Base-by-base conservation (phyloP, 1,140 invertebrate genomes). In the Pseudomyrmex pallidus region DNA sequence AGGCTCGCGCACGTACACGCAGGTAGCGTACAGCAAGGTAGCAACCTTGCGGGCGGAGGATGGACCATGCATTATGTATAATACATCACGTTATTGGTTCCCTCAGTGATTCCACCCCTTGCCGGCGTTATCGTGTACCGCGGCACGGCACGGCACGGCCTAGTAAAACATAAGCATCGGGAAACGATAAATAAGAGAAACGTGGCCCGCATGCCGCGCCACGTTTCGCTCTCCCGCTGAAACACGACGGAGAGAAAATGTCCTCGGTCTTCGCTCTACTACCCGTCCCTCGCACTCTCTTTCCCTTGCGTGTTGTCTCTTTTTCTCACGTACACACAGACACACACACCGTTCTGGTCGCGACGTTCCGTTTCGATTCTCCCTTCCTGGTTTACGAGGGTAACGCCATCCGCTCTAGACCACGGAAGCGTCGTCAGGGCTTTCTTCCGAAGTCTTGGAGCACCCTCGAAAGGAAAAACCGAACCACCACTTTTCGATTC, bases 21-120 rank as follows among this genome's bases (percentile, higher is more conserved):
- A 89, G 85, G 87, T 89, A 87, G 73, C 77, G 85, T n/a, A 85
- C 87, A 87, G 73, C 77, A 90, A 88, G 87, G 56, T 89, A 87
- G 84, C 85, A 83, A 85, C 84, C 88, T 76, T 90, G 83, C 89
- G 87, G 85, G 35, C 35, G 54, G 63, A 66, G 74, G 86, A 91
- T 90, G 91, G 86, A 83, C 87, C 91, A 94, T 94, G 93, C 92
- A 94, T 94, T 94, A 94, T 94, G 93, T 94, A 94, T 94, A 94
- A 94, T 94, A 94, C 93, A 94, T 94, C 93, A 94, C 92, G 93
- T 94, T 94, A 94, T 94, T 94, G 93, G 93, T 94, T 94, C 89
- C 90, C 92, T 94, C 93, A 93, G 92, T 93, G 93, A 94, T 94
- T 94, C 93, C 86, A 92, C 92, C 92, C 62, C 92, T 92, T 92